A percentile compares a stretch with the other conserved stretches of the same genome.
phyloP scores from a whole-genome alignment of 2,888 invertebrate species.

The Amaurobius ferox region DNA sequence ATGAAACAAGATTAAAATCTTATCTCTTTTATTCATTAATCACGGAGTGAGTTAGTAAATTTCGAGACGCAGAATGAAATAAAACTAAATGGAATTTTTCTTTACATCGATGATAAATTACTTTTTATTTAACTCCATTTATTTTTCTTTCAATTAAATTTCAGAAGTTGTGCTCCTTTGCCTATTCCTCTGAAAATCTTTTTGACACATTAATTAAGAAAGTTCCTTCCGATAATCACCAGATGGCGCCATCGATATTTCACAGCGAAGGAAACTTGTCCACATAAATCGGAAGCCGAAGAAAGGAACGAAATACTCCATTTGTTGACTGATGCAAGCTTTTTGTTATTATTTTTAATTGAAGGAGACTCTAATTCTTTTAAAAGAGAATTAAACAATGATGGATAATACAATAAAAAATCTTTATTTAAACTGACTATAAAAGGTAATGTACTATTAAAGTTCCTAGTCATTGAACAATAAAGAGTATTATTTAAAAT shows the following conservation, averaged over 20 bases:
- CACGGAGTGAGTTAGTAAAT: not conserved
- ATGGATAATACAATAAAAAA: too few relatives aligned
- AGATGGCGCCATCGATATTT: conserved; percentile 51
- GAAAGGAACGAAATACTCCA: too few relatives aligned
- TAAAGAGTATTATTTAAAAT: too few relatives aligned
- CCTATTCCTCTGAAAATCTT: conserved; percentile 23
- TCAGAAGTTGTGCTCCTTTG: not conserved
- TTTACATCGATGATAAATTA: not conserved
- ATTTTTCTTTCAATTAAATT: not conserved
- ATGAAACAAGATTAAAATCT: not conserved
- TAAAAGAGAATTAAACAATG: too few relatives aligned
- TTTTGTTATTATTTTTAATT: too few relatives aligned
- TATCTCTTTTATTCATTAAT: not conserved
- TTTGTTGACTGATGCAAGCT: too few relatives aligned
- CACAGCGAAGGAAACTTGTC: too few relatives aligned
- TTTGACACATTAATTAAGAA: conserved; percentile 63
- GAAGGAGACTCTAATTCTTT: too few relatives aligned
- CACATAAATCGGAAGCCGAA: too few relatives aligned
- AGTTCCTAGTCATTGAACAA: too few relatives aligned
- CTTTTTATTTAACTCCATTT: not conserved
- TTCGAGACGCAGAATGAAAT: not conserved
- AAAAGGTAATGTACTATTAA: too few relatives aligned
- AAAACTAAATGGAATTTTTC: not conserved
- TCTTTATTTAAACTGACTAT: too few relatives aligned
- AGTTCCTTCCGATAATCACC: conserved; percentile 49